Evolutionary conservation across 2,888 invertebrate genomes (phyloP).

Genomic region (Scaptomyza caliginosa): DNA sequence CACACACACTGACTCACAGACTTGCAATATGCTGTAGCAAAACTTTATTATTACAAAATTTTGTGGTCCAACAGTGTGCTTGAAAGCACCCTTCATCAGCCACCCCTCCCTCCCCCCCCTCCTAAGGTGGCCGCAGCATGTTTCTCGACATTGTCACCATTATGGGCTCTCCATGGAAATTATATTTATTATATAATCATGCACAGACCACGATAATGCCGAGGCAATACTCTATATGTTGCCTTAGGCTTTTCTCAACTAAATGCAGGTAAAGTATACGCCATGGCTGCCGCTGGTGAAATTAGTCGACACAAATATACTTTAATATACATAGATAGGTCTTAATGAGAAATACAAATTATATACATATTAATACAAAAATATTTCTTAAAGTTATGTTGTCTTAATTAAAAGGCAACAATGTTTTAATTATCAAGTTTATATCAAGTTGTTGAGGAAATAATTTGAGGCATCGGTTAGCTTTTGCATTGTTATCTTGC

Average conservation of each 20-base stretch:
- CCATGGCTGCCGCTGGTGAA: not conserved
- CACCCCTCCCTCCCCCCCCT: no score
- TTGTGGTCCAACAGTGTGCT: slow-evolving; percentile 30
- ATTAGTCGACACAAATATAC: no score
- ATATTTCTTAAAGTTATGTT: no score
- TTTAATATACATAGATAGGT: no score
- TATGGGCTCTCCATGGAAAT: slow-evolving; percentile 58
- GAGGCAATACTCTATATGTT: not conserved
- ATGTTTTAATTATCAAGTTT: no score
- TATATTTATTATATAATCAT: slow-evolving; percentile 76
- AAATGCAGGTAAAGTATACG: not conserved
- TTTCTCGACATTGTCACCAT: slow-evolving; percentile 6
- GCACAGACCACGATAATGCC: slow-evolving; percentile 54
- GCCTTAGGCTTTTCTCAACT: not conserved
- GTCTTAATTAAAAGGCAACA: no score
- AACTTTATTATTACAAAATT: slow-evolving; percentile 47
- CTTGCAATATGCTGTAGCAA: slow-evolving; percentile 22
- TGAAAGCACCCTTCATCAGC: not conserved
- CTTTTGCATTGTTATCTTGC: no score
- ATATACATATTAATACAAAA: no score
- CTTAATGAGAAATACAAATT: no score
- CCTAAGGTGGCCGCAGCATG: not conserved
- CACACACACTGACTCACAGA: not conserved
- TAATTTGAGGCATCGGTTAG: no score
- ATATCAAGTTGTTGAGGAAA: no score